These are phyloP conservation scores for Cervus canadensis DNA, from an alignment of 2,113 vertebrate species.

Conservation along the genomic window DNA sequence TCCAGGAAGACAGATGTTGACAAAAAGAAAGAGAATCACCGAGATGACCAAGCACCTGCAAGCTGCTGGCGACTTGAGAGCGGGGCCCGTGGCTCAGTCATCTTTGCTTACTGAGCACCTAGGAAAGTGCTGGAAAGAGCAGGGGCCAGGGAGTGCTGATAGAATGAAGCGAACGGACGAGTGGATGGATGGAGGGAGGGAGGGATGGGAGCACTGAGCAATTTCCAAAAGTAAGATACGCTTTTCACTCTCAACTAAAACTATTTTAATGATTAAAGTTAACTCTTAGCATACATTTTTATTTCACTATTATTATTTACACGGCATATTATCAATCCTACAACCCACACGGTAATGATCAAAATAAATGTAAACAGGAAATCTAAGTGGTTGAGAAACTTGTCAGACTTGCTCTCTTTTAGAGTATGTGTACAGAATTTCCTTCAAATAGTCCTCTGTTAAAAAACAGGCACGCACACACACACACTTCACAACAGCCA, in stretches of 20 bases:
- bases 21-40: conserved; percentile 14
- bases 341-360: neutral
- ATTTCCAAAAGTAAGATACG: neutral
- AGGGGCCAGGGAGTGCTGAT: neutral
- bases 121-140: neutral
- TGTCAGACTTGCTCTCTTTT: neutral
- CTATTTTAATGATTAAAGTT: neutral
- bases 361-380: neutral
- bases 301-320: neutral
- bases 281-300: neutral
- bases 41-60: neutral
- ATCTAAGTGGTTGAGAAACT: neutral
- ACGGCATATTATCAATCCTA: neutral
- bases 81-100: neutral
- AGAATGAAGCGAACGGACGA: neutral
- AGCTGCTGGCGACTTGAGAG: neutral
- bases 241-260: neutral
- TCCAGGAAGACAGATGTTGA: neutral
- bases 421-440: neutral
- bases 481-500: neutral
- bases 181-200: neutral
- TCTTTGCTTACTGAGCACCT: neutral
- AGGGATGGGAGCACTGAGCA: neutral
- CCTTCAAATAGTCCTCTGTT: neutral
- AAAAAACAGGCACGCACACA: neutral